Conservation (phyloP, 2,797 vertebrate species). For the Alcedo atthis region DNA sequence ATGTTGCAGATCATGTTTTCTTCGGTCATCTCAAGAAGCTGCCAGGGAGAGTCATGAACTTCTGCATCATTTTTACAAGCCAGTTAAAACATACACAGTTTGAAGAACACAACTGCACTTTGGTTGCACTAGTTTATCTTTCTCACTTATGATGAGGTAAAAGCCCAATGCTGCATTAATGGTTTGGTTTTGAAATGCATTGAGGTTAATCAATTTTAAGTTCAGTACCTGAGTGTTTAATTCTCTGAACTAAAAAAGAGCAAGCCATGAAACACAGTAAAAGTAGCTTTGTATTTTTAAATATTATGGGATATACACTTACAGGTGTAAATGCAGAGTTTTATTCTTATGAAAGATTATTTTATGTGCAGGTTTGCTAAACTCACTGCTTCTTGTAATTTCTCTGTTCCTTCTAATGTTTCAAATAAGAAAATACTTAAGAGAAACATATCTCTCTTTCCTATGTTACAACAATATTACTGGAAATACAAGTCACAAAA, state of each 20-base stretch:
- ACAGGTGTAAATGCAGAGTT: slow-evolving; percentile 45
- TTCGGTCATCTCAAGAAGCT: slow-evolving; percentile 33
- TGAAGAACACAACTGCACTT: slow-evolving; percentile 48
- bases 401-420: slow-evolving; percentile 13
- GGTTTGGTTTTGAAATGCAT: not conserved
- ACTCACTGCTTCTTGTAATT: slow-evolving; percentile 57
- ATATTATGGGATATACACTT: not conserved
- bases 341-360: slow-evolving; percentile 47
- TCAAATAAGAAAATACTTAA: slow-evolving; percentile 12
- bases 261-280: slow-evolving; percentile 2
- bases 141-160: not conserved
- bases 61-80: slow-evolving; percentile 69
- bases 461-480: not conserved
- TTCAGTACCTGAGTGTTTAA: not conserved
- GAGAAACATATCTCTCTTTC: not conserved
- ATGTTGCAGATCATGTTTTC: slow-evolving; percentile 65
- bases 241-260: not conserved
- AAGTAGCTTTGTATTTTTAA: slow-evolving; percentile 44
- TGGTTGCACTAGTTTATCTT: not conserved
- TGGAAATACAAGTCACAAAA: slow-evolving; percentile 3
- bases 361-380: slow-evolving; percentile 50
- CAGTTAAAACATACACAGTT: slow-evolving; percentile 74
- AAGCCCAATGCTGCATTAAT: not conserved
- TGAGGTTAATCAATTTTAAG: not conserved
- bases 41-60: slow-evolving; percentile 72